Percentiles rank a stretch among this genome's conserved stretches.
phyloP scores from a whole-genome alignment of 2,888 invertebrate genomes.

The Euspilapteryx auroguttella region DNA sequence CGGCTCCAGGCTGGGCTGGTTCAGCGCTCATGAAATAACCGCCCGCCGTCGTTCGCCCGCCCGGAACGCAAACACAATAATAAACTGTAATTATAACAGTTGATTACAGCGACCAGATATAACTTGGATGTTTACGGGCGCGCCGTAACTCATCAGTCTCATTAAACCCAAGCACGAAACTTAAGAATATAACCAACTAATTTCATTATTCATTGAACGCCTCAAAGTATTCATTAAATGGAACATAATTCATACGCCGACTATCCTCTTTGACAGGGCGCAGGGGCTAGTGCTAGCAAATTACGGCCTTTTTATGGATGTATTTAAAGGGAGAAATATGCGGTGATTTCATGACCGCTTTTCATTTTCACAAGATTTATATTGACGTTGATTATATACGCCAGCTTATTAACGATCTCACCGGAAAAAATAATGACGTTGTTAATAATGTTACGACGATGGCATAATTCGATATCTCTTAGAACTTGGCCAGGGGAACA shows the following conservation, averaged over 20 bases:
- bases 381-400: constrained; percentile 49
- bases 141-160: constrained; percentile 36
- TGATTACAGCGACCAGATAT: constrained; percentile 23
- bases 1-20: too few species aligned
- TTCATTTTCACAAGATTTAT: constrained; percentile 48
- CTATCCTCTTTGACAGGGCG: constrained; percentile 49
- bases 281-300: constrained; percentile 41
- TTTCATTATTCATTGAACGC: constrained; percentile 60
- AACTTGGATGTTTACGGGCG: constrained; percentile 30
- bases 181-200: constrained; percentile 53
- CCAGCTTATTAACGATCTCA: constrained; percentile 43
- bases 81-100: constrained; percentile 15
- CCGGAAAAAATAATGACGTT: too few species aligned
- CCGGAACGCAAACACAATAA: neutral
- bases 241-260: constrained; percentile 46
- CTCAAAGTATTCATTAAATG: constrained; percentile 55
- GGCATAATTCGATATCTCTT: too few species aligned
- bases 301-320: constrained; percentile 47
- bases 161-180: constrained; percentile 46
- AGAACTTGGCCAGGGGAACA: too few species aligned
- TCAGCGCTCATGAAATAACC: too few species aligned
- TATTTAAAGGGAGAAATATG: constrained; percentile 48
- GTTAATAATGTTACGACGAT: constrained; percentile 2
- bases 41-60: too few species aligned
- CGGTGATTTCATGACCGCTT: constrained; percentile 45